Evolutionary conservation across 2,113 vertebrate genomes (phyloP), one percentile per base, ranked within the genome.

Genomic region (Dascyllus trimaculatus): DNA sequence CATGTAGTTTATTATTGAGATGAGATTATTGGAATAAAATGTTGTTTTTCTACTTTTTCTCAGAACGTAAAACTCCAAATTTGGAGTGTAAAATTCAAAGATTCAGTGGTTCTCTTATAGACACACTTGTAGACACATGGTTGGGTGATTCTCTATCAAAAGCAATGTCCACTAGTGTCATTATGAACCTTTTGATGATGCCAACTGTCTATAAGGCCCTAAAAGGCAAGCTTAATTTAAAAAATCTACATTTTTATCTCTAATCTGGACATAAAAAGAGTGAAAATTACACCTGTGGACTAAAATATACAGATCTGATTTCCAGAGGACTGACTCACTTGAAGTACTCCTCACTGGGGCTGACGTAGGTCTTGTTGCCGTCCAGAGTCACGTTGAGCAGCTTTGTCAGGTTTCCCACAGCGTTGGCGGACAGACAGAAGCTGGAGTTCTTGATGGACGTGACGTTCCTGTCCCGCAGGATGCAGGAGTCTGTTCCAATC

Each of bases 311-410:
- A 25, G 40, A 1, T 13, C 0, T 15, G 5, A 13, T 22, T 13
- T 58, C 14, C 15, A 15, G n/a, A n/a, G 3, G 18, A 9, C 17
- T 2, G 18, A n/a, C 97, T 97, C 95, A 99, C 98, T 99, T 99
- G 94, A 99, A 99, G 80, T 99, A 99, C 69, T 99, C 98, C 92
- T 99, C 98, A 11, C 98, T 99, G 52, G 98, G 98, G 76, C 98
- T 99, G 94, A 97, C 98, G 51, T 98, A 98, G 0, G 96, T 97
- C 90, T 97, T 97, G 91, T 98, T 99, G 57, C 85, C 89, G 29
- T 91, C 89, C 68, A 93, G 84, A 29, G 95, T 96, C 92, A 96
- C 95, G 93, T 96, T 97, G 72, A 98, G 91, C 48, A 98, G 93
- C 93, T 94, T 95, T 2, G 91, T 97, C 90, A 99, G 86, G 92